Base-by-base conservation (phyloP, 2,888 invertebrate genomes). In the Nemoura dubitans region DNA sequence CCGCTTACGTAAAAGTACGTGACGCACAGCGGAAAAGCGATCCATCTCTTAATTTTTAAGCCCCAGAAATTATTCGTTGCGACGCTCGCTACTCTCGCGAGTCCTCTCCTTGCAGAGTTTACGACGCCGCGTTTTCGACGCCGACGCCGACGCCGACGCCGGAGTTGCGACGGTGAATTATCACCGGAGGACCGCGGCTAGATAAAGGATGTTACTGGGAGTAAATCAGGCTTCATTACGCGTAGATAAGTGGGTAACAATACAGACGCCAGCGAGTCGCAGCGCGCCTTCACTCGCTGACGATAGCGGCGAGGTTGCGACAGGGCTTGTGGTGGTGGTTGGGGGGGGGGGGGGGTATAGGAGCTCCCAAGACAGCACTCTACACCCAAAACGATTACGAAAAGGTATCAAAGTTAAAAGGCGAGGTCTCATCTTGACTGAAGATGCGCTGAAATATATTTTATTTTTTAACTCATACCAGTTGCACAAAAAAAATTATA, bases 181-280 rank as follows among this genome's bases (percentile, higher is more conserved):
- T 59, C 59, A 21, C 59, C 59, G 59, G 59, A 59, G 59, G 59
- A 59, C 16, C 59, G 59, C 21, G 59, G 59, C 59, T 21, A 59
- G 59, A 59, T 59, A 59, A 59, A 59, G 59, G 59, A 59, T 7
- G 59, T 14, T 21, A 14, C 21, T 10, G 16, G 59, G 59, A 59
- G 59, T 59, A 59, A 59, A 59, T 59, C 59, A 59, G 59, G 59
- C 59, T 59, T 59, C 59, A 59, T 59, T 59, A 59, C 59, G 16
- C 59, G 59, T 10, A 59, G 59, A 59, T 59, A 59, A 59, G 59
- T 59, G 14, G 59, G 59, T 21, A 59, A 59, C 59, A 59, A 59
- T 59, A 59, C 59, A 59, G 59, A 7, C 59, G 3, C 59, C 6
- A 14, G 21, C 59, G 59, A 14, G 21, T 10, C 59, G 1, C 21